A percentile compares a stretch with the other conserved stretches of the same genome.
Evolutionary conservation across 2,797 vertebrate genomes (phyloP).

Genomic region (Pseudopleuronectes americanus): DNA sequence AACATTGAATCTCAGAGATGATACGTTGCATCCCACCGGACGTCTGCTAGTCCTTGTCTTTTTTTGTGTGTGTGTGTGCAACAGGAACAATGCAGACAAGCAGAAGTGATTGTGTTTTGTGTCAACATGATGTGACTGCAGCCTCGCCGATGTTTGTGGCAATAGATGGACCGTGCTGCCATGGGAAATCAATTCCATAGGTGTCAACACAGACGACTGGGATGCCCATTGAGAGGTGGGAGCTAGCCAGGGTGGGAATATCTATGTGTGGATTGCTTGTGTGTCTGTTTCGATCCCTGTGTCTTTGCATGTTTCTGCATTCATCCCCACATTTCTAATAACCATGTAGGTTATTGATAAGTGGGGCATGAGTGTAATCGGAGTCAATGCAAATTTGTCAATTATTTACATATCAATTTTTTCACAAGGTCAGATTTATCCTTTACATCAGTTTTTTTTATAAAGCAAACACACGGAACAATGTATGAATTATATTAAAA

Average conservation of each 20-base stretch:
- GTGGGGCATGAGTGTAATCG: too few relatives aligned
- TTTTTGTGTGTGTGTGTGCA: slow-evolving; percentile 52
- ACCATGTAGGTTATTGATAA: neutral
- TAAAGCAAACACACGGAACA: too few relatives aligned
- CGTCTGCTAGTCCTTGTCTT: slow-evolving; percentile 67
- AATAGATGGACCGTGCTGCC: slow-evolving; percentile 76
- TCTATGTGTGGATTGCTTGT: slow-evolving; percentile 2
- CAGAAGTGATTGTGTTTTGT: slow-evolving; percentile 81
- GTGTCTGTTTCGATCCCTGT: slow-evolving; percentile 9
- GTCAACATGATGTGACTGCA: slow-evolving; percentile 83
- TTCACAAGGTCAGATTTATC: too few relatives aligned
- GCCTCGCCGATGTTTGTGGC: slow-evolving; percentile 76
- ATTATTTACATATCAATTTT: too few relatives aligned
- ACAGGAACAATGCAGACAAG: slow-evolving; percentile 75
- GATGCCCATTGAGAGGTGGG: slow-evolving; percentile 62
- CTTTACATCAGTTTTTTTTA: too few relatives aligned
- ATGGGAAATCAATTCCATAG: slow-evolving; percentile 85
- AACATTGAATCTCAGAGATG: slow-evolving; percentile 76
- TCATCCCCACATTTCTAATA: slow-evolving; percentile 1
- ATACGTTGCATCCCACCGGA: slow-evolving; percentile 68
- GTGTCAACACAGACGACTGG: slow-evolving; percentile 75
- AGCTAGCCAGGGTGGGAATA: slow-evolving; percentile 24
- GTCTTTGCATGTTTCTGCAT: slow-evolving; percentile 18
- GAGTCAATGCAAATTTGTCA: too few relatives aligned
- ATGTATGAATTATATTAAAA: too few relatives aligned